Evolutionary conservation across 2,113 vertebrate species (phyloP).

Genomic region (Toxotes jaculatrix): DNA sequence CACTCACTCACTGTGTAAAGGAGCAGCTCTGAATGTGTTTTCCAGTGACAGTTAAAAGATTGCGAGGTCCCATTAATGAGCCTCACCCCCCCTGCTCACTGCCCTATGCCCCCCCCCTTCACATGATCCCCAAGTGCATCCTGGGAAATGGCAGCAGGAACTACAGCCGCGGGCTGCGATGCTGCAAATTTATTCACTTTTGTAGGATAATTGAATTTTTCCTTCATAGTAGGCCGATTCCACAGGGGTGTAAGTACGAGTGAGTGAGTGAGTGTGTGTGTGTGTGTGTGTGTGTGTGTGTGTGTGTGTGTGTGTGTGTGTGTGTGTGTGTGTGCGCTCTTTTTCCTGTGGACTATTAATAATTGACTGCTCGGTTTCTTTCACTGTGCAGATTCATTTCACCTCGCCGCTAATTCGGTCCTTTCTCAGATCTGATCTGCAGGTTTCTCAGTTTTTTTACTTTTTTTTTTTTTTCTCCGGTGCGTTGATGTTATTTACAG

Average conservation of each 20-base stretch:
- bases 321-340: not conserved
- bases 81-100: slow-evolving; percentile 17
- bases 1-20: slow-evolving; percentile 18
- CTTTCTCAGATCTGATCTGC: slow-evolving; percentile 61
- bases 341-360: slow-evolving; percentile 72
- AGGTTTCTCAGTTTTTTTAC: not conserved
- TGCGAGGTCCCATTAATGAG: slow-evolving; percentile 69
- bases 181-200: slow-evolving; percentile 85
- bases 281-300: slow-evolving; percentile 1
- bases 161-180: slow-evolving; percentile 62
- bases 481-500: slow-evolving; percentile 76
- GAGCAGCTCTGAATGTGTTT: slow-evolving; percentile 18
- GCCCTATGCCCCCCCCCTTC: slow-evolving; percentile 15
- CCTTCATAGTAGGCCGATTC: slow-evolving; percentile 78
- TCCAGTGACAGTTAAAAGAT: slow-evolving; percentile 62
- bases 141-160: slow-evolving; percentile 70
- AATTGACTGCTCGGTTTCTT: slow-evolving; percentile 71
- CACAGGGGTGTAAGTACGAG: slow-evolving; percentile 46
- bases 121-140: slow-evolving; percentile 65
- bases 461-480: slow-evolving; percentile 4
- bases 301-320: slow-evolving; percentile 18
- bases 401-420: slow-evolving; percentile 67
- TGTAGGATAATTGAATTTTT: slow-evolving; percentile 85
- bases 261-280: slow-evolving; percentile 11
- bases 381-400: slow-evolving; percentile 61